These are phyloP conservation scores for Toxostoma redivivum DNA, from an alignment of 2,113 vertebrate genomes.

Conservation along the genomic window DNA sequence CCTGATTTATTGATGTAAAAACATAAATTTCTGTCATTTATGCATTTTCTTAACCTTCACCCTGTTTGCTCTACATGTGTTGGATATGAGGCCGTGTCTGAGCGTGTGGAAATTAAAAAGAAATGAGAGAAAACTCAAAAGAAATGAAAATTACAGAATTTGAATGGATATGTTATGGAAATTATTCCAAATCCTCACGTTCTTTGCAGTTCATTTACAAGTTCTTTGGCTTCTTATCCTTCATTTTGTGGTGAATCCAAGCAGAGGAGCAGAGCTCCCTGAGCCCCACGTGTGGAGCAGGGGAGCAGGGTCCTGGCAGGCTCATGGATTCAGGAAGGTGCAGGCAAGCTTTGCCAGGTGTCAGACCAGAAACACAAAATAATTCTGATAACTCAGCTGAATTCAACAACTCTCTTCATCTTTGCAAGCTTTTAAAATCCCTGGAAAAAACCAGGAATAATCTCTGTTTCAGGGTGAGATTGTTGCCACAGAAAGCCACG, in stretches of 20 bases:
- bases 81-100: accelerated
- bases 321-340: not conserved
- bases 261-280: not conserved
- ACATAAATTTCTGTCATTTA: not conserved
- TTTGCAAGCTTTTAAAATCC: not conserved
- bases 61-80: accelerated
- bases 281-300: not conserved
- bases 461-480: not conserved
- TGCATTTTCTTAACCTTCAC: not conserved
- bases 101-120: not conserved
- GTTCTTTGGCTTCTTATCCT: not conserved
- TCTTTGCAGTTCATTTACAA: not conserved
- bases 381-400: not conserved
- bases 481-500: not conserved
- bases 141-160: not conserved
- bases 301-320: not conserved
- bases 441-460: not conserved
- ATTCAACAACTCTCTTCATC: not conserved
- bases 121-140: not conserved
- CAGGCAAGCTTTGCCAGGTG: not conserved
- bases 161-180: not conserved
- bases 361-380: not conserved
- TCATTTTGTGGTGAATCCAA: not conserved
- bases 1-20: not conserved
- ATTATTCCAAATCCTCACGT: not conserved